phyloP scores from a whole-genome alignment of 37 sponge, comb jelly and placozoan genomes.

The Lycopodina hypogea region DNA sequence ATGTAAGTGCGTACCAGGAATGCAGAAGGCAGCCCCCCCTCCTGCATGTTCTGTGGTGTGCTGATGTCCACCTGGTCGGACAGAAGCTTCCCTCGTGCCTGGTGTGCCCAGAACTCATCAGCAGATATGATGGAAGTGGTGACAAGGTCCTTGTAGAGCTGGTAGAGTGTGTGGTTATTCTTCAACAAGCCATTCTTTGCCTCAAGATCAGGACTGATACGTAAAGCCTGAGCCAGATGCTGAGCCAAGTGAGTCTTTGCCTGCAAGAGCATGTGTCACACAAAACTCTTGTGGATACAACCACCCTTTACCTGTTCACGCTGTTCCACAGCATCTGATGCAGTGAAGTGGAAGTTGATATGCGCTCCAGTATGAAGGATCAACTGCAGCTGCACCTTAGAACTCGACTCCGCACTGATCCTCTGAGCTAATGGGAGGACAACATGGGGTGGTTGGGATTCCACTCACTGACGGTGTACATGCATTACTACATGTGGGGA shows the following conservation, averaged over 20 bases:
- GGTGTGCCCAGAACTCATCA: slow-evolving; percentile 89
- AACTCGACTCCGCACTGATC: slow-evolving; percentile 76
- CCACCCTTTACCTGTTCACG: slow-evolving; percentile 30
- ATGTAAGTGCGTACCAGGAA: slow-evolving; percentile 51
- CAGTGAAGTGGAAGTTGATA: slow-evolving; percentile 76
- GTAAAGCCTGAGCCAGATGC: slow-evolving; percentile 22
- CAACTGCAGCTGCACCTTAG: slow-evolving; percentile 83
- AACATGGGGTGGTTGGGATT: not conserved
- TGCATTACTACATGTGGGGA: no score
- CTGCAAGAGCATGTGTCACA: not conserved
- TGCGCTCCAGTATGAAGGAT: slow-evolving; percentile 52
- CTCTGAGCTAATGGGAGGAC: slow-evolving; percentile 48
- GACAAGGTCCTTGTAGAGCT: slow-evolving; percentile 86
- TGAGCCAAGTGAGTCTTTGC: slow-evolving; percentile 50
- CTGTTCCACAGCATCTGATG: slow-evolving; percentile 30
- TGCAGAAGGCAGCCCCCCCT: slow-evolving; percentile 70
- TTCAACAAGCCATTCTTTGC: slow-evolving; percentile 68
- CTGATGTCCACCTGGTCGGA: not conserved
- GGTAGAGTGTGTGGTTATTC: slow-evolving; percentile 53
- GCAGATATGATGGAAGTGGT: slow-evolving; percentile 66
- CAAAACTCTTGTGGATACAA: not conserved
- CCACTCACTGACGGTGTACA: no score
- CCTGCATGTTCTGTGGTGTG: slow-evolving; percentile 9
- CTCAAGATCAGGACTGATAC: slow-evolving; percentile 61
- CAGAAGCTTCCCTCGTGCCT: not conserved